Conservation (phyloP, 1,140 invertebrate species). For the Halesus radiatus region DNA sequence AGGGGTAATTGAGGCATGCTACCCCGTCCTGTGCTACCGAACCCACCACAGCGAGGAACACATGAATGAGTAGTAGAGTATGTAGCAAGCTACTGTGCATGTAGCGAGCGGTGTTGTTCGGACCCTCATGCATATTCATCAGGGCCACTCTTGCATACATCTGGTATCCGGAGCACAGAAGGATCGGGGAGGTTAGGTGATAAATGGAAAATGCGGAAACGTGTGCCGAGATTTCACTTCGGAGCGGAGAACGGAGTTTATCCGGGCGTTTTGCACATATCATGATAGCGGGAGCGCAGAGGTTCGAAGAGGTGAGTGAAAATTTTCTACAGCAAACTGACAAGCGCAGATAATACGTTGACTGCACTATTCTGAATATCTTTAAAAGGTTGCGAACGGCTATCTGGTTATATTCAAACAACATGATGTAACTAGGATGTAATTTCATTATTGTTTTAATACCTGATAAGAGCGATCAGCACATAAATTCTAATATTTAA, state of each 20-base stretch:
- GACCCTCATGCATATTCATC: slow-evolving; percentile 41
- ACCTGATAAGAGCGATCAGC: too few relatives aligned
- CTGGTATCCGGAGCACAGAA: slow-evolving; percentile 31
- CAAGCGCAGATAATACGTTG: not conserved
- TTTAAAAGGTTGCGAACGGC: not conserved
- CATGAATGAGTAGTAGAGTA: slow-evolving; percentile 17
- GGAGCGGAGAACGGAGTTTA: not conserved
- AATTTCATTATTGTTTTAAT: too few relatives aligned
- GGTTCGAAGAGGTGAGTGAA: not conserved
- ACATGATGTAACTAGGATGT: too few relatives aligned
- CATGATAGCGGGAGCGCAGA: not conserved
- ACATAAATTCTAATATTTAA: too few relatives aligned
- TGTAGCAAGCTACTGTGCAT: not conserved
- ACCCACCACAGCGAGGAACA: not conserved
- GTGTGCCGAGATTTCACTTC: not conserved
- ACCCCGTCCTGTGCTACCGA: not conserved
- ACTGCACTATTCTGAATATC: not conserved
- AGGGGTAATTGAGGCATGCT: slow-evolving; percentile 38
- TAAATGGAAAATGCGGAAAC: slow-evolving; percentile 32
- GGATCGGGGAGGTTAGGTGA: slow-evolving; percentile 26
- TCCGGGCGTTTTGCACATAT: slow-evolving; percentile 4
- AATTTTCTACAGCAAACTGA: not conserved
- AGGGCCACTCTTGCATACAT: slow-evolving; percentile 37
- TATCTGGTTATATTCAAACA: too few relatives aligned
- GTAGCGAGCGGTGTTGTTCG: slow-evolving; percentile 1